These are phyloP conservation scores for Sycobia sp. DNA, from an alignment of 1,140 invertebrate species.

Conservation along the genomic window DNA sequence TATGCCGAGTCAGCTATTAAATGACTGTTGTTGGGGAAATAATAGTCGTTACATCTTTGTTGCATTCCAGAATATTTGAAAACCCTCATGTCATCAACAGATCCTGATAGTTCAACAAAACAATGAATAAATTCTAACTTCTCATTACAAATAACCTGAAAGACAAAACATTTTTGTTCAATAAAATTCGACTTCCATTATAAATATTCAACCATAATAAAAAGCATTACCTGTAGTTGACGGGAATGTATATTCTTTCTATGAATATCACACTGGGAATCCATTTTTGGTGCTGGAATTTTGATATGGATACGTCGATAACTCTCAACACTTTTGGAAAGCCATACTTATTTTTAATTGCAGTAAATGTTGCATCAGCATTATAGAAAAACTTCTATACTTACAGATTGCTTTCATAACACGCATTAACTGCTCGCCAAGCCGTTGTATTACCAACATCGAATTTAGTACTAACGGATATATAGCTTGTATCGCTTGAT, in stretches of 20 bases:
- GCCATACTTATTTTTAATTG: conserved; percentile 5
- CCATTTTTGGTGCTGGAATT: conserved; percentile 19
- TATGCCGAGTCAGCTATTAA: conserved; percentile 31
- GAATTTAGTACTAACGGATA: no score
- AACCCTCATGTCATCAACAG: conserved; percentile 32
- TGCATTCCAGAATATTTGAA: conserved; percentile 33
- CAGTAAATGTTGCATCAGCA: no score
- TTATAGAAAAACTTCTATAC: no score
- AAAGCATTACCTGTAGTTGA: conserved; percentile 8
- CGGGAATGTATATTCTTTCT: conserved; percentile 20
- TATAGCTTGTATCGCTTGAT: no score
- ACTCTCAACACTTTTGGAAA: conserved; percentile 33
- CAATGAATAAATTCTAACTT: conserved; percentile 5
- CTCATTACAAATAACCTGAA: not conserved
- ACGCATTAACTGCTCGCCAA: no score
- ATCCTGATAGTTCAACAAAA: not conserved
- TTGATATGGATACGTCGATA: conserved; percentile 24
- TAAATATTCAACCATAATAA: not conserved
- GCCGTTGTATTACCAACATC: no score
- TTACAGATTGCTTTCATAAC: no score
- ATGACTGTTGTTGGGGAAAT: conserved; percentile 28
- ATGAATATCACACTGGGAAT: conserved; percentile 18
- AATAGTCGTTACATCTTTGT: conserved; percentile 17
- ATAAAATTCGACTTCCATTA: not conserved
- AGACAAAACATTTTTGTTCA: no score